Base-by-base conservation (phyloP, 2,888 invertebrate genomes). In the Frankliniella fusca region DNA sequence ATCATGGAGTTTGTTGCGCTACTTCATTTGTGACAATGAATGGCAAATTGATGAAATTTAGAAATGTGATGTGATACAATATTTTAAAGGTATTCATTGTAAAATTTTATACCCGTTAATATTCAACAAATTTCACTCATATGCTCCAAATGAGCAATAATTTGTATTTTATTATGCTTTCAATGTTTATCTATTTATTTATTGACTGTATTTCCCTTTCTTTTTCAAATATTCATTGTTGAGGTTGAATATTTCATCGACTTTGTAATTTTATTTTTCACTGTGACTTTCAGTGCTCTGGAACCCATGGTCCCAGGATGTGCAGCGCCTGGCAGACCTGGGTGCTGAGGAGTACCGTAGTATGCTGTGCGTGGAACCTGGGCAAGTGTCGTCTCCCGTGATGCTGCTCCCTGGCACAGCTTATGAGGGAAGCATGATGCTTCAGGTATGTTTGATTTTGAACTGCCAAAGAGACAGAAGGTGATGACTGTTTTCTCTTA, bases 271-370 rank as follows among this genome's bases (percentile, higher is more conserved):
- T 54, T 50, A 81, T 82, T 79, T 80, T n/a, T 65, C 81, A 48
- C 48, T 83, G 65, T 76, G 49, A 15, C 8, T 86, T 86, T 50
- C 87, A 90, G 98, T 98, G 85, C 93, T 98, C 85, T 98, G 98
- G 98, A 98, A 98, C 90, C 98, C 98, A 0, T 98, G 98, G 98
- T 90, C 93, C 85, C 97, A 97, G 86, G 95, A 94, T 88, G 97
- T 97, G 48, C 94, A 95, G 86, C 96, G 96, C 88, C 95, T 97
- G 90, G 91, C 93, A 3, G 98, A 98, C 89, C 97, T 98, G 88
- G 97, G 97, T n/a, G 97, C 97, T 89, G 97, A 97, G 87, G 97
- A 98, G 89, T 98, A 96, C 89, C 96, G 95, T 15, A 96, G 95
- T 88, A 97, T 98, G 97, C 92, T 98, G 85, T 98, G 98, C 89